Evolutionary conservation across 2,113 vertebrate species (phyloP).

Genomic region (Athene cunicularia): DNA sequence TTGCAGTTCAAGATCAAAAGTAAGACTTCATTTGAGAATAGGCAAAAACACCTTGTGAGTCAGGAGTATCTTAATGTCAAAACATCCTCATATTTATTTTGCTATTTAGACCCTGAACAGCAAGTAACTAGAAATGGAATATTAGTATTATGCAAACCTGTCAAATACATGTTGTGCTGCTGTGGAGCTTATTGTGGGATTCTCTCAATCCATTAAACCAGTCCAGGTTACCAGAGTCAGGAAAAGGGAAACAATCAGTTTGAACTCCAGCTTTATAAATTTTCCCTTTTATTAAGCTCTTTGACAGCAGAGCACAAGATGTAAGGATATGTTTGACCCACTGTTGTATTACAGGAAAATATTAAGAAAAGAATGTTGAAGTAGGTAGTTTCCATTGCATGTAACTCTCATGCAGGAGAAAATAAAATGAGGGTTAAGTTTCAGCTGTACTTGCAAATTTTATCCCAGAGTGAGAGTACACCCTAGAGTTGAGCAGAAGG

Average conservation of each 20-base stretch:
- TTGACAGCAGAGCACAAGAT: slow-evolving; percentile 5
- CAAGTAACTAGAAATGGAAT: not conserved
- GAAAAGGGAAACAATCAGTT: slow-evolving; percentile 44
- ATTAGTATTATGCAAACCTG: not conserved
- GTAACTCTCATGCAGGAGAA: not conserved
- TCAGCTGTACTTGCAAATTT: not conserved
- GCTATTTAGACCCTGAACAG: not conserved
- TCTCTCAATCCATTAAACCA: not conserved
- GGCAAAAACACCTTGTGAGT: not conserved
- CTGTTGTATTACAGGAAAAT: slow-evolving; percentile 37
- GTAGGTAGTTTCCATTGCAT: not conserved
- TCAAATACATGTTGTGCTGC: not conserved
- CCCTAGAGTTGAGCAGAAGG: not conserved
- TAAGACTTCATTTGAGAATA: not conserved
- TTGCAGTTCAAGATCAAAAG: not conserved
- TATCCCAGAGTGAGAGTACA: not conserved
- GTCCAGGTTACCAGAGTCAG: not conserved
- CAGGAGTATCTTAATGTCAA: not conserved
- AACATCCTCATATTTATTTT: not conserved
- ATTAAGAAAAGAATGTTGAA: slow-evolving; percentile 27
- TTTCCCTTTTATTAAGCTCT: slow-evolving; percentile 44
- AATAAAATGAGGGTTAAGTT: not conserved
- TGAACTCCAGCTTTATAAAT: slow-evolving; percentile 22
- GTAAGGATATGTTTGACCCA: not conserved
- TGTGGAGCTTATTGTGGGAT: not conserved